Conservation (phyloP, 2,888 invertebrate species). For the Ophion slaviceki region DNA sequence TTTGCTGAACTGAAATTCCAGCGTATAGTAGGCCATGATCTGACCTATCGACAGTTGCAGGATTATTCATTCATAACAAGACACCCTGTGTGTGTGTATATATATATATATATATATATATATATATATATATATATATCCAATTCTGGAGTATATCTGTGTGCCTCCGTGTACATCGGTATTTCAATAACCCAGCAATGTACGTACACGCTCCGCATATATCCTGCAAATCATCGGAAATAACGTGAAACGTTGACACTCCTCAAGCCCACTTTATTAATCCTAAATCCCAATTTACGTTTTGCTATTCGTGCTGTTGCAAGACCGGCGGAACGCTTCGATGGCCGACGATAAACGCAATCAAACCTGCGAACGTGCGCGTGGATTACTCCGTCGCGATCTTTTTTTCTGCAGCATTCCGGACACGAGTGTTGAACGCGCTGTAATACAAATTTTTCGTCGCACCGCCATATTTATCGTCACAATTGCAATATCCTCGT, state of each 20-base stretch:
- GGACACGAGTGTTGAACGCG: not conserved
- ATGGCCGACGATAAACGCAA: not conserved
- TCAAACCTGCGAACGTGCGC: not conserved
- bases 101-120: too few relatives aligned
- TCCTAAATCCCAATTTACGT: slow-evolving; percentile 38
- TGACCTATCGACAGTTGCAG: too few relatives aligned
- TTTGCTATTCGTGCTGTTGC: not conserved
- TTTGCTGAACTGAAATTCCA: too few relatives aligned
- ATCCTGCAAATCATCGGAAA: slow-evolving; percentile 27
- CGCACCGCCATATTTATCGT: not conserved
- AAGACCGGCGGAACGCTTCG: not conserved
- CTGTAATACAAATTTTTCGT: not conserved
- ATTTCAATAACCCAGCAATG: slow-evolving; percentile 64
- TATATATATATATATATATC: not conserved
- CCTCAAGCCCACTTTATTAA: slow-evolving; percentile 38
- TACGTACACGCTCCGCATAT: slow-evolving; percentile 7
- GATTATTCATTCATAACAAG: too few relatives aligned
- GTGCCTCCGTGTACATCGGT: slow-evolving; percentile 30
- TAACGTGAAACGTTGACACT: slow-evolving; percentile 47
- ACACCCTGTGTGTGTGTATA: too few relatives aligned
- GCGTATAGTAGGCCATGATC: too few relatives aligned
- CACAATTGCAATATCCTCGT: not conserved
- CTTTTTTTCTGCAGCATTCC: not conserved
- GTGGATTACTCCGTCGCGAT: not conserved
- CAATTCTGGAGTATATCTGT: not conserved